These are phyloP conservation scores for Myzus persicae DNA, from an alignment of 1,140 invertebrate species.

Conservation along the genomic window DNA sequence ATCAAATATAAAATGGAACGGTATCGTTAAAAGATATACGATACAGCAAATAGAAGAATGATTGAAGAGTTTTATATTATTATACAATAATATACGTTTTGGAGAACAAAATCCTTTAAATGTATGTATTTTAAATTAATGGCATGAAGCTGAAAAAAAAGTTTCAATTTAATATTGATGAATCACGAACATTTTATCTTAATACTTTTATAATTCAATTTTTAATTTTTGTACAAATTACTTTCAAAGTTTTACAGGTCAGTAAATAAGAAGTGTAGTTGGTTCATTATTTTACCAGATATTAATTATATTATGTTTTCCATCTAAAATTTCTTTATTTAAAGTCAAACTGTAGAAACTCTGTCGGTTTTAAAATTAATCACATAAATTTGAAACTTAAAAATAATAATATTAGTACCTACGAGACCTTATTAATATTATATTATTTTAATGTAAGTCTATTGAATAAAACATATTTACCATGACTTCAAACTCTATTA, in stretches of 20 bases:
- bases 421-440: background rate
- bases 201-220: background rate
- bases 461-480: background rate
- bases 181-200: background rate
- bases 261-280: background rate
- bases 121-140: conserved; percentile 60
- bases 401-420: background rate
- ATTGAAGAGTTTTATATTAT: conserved; percentile 6
- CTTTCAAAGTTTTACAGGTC: conserved; percentile 21
- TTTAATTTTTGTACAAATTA: conserved; percentile 21
- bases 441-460: background rate
- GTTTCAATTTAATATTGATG: conserved; percentile 30
- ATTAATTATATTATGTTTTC: background rate
- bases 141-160: background rate
- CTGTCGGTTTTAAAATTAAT: background rate
- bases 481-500: background rate
- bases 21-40: background rate
- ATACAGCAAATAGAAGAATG: background rate
- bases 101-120: conserved; percentile 50
- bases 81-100: background rate
- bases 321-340: background rate
- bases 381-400: background rate
- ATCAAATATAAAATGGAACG: background rate
- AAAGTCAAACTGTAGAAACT: background rate
- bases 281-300: conserved; percentile 10